These are phyloP conservation scores for Ceryle rudis DNA, from an alignment of 2,797 vertebrate genomes.

Conservation along the genomic window DNA sequence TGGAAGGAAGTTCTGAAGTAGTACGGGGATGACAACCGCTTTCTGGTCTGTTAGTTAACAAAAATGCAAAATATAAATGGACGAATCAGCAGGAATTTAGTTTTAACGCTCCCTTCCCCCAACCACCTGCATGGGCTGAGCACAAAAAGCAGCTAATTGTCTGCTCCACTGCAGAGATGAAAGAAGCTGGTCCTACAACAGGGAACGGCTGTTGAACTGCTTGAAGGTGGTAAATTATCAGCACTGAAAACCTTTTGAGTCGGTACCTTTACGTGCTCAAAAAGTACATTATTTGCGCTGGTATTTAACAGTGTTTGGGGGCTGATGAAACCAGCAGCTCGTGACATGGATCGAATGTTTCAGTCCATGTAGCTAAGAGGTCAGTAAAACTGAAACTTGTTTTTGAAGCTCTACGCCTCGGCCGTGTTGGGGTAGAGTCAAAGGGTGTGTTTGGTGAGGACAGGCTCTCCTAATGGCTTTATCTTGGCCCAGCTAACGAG, in stretches of 20 bases:
- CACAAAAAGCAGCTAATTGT: slow-evolving; percentile 53
- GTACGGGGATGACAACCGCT: neutral
- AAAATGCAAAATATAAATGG: slow-evolving; percentile 51
- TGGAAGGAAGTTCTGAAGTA: slow-evolving; percentile 32
- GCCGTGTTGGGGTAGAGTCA: neutral
- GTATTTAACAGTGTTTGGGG: neutral
- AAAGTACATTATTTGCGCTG: slow-evolving; percentile 1
- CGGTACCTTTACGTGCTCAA: neutral
- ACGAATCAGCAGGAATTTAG: slow-evolving; percentile 39
- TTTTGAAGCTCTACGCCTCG: neutral
- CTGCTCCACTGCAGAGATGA: slow-evolving; percentile 33
- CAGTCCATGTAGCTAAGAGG: neutral
- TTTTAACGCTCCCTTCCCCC: neutral
- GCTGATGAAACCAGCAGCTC: neutral
- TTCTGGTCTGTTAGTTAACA: slow-evolving; percentile 68
- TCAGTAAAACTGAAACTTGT: slow-evolving; percentile 12
- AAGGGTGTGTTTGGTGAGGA: slow-evolving; percentile 60
- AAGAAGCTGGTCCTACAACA: slow-evolving; percentile 36
- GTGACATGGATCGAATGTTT: neutral
- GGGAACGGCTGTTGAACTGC: slow-evolving; percentile 37
- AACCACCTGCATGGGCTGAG: slow-evolving; percentile 56
- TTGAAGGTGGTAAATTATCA: slow-evolving; percentile 47
- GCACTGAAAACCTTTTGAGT: slow-evolving; percentile 22
- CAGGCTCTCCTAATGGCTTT: slow-evolving; percentile 40
- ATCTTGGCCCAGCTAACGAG: slow-evolving; percentile 44